phyloP scores from a whole-genome alignment of 2,113 vertebrate species.

The Oreochromis niloticus region DNA sequence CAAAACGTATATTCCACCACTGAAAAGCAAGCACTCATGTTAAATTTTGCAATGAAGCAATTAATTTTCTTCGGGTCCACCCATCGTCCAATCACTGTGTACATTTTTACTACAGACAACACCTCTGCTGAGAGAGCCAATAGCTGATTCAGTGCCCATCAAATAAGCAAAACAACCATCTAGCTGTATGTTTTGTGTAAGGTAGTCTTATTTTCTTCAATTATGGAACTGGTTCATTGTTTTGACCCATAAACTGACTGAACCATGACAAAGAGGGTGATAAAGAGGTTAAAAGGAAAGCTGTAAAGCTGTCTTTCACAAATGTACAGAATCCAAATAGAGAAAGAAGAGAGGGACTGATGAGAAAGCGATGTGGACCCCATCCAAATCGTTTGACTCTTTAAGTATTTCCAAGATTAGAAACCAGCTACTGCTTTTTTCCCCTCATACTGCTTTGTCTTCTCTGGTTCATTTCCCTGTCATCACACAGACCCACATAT shows the following conservation, averaged over 20 bases:
- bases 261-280: background rate
- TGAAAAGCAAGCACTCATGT: background rate
- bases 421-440: conserved; percentile 13
- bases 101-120: background rate
- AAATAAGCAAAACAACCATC: background rate
- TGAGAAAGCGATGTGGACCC: conserved; percentile 3
- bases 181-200: background rate
- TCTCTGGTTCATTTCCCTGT: conserved; percentile 22
- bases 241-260: background rate
- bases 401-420: conserved; percentile 49
- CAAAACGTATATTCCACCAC: background rate
- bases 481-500: background rate
- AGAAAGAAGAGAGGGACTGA: background rate
- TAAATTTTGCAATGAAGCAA: background rate
- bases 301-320: background rate
- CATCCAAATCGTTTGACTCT: conserved; percentile 23
- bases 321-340: background rate
- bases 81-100: background rate
- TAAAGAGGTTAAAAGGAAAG: background rate
- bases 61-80: background rate
- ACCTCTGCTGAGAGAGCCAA: background rate
- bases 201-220: background rate
- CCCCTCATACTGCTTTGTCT: conserved; percentile 3
- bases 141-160: background rate
- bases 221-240: background rate